These are phyloP conservation scores for Napeogenes sylphis DNA, from an alignment of 2,888 invertebrate species.

Conservation along the genomic window DNA sequence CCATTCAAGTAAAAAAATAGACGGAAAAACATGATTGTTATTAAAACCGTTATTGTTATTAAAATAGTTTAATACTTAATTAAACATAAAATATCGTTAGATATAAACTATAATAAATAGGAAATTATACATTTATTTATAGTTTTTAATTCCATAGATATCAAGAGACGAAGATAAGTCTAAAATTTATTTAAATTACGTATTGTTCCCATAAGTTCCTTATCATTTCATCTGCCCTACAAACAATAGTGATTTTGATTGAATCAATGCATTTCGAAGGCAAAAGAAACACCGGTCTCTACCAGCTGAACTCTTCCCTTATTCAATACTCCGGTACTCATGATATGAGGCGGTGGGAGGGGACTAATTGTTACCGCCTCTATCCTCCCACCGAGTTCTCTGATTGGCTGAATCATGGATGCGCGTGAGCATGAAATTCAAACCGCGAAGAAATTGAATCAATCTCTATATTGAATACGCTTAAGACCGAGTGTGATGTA, in stretches of 20 bases:
- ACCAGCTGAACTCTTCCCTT: constrained; percentile 16
- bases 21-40: too few species aligned
- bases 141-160: too few species aligned
- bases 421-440: constrained; percentile 52
- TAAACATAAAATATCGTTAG: too few species aligned
- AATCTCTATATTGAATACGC: constrained; percentile 53
- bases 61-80: too few species aligned
- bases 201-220: constrained; percentile 1
- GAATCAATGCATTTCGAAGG: constrained; percentile 9
- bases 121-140: too few species aligned
- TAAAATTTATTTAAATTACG: not conserved
- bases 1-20: too few species aligned
- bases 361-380: constrained; percentile 43
- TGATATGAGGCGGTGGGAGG: constrained; percentile 60
- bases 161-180: not conserved
- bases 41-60: too few species aligned
- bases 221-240: constrained; percentile 2
- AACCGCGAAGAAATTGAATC: constrained; percentile 56
- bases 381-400: constrained; percentile 39
- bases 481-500: constrained; percentile 28
- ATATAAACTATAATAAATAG: too few species aligned
- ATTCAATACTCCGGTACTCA: constrained; percentile 58
- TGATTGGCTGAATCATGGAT: constrained; percentile 53
- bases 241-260: constrained; percentile 5
- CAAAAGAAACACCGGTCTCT: constrained; percentile 16